Conservation (phyloP, 2,888 invertebrate species). For the Lycocerus yunnanus region DNA sequence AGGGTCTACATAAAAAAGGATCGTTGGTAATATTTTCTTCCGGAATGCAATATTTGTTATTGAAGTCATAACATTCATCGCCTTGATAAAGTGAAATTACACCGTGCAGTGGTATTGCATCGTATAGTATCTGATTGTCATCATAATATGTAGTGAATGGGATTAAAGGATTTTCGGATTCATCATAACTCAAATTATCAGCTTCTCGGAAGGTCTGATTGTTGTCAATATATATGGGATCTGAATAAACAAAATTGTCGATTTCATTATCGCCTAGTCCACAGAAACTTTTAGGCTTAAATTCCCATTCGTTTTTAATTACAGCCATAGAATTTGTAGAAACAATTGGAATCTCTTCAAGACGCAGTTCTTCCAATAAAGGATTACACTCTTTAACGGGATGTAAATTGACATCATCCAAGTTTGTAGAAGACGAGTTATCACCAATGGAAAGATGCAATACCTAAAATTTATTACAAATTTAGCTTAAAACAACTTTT, state of each 20-base stretch:
- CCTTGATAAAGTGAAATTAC: background rate
- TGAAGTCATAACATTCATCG: background rate
- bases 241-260: background rate
- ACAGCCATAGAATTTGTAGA: background rate
- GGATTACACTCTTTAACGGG: background rate
- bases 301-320: background rate
- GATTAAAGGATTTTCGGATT: background rate
- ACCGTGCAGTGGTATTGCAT: background rate
- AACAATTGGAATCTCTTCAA: background rate
- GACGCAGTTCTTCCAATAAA: background rate
- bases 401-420: background rate
- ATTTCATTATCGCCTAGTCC: background rate
- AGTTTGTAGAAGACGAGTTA: background rate
- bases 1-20: background rate
- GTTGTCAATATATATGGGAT: background rate
- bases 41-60: background rate
- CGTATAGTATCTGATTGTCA: background rate
- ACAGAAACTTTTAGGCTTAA: background rate
- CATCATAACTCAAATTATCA: background rate
- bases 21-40: background rate
- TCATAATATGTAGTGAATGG: background rate
- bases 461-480: background rate
- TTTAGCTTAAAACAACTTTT: background rate
- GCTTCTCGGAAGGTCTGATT: background rate
- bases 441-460: background rate